Evolutionary conservation across 1,140 invertebrate species (phyloP), one percentile per base, ranked within the genome.

Genomic region (Asobara japonica): DNA sequence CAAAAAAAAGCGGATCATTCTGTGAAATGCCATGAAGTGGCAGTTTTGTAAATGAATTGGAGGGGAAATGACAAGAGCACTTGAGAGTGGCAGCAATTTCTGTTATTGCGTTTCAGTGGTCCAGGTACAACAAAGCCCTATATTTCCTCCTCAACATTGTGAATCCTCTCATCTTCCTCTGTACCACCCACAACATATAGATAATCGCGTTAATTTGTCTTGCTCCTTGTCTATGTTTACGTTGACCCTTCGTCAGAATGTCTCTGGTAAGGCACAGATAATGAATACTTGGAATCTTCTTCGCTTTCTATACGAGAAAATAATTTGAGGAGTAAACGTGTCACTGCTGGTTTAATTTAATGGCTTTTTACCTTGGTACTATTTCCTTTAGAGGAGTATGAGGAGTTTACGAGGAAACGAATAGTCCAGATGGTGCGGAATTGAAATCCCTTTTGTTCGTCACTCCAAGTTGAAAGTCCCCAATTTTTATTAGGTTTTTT

Each of bases 71-170:
- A 27, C 16, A 27, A 60, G 65, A 8, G 41, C 16, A 30, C 65
- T 67, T 27, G 25, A 67, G 38, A 31, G 13, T 22, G n/a, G n/a
- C 4, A 29, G 65, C 41, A 67, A 67, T 67, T 41, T 67, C 25
- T 30, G 25, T 67, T 67, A 67, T 67, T 67, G 36, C 65, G 16
- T 67, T 67, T 48, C n/a, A 7, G 51, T 4, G 13, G 3, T 5
- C 20, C 51, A 56, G 51, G 20, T 56, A 56, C n/a, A n/a, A n/a
- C n/a, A n/a, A n/a, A n/a, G n/a, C n/a, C n/a, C n/a, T n/a, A n/a
- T n/a, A 25, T 11, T 56, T 25, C 51, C 51, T 13, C 51, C 18
- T 27, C 51, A 56, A 56, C 22, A 25, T 13, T 56, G 51, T 10
- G 3, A 56, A 5, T 22, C 11, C 22, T 56, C 22, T 56, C 51